phyloP scores from a whole-genome alignment of 2,797 vertebrate genomes.

The Gila robusta region DNA sequence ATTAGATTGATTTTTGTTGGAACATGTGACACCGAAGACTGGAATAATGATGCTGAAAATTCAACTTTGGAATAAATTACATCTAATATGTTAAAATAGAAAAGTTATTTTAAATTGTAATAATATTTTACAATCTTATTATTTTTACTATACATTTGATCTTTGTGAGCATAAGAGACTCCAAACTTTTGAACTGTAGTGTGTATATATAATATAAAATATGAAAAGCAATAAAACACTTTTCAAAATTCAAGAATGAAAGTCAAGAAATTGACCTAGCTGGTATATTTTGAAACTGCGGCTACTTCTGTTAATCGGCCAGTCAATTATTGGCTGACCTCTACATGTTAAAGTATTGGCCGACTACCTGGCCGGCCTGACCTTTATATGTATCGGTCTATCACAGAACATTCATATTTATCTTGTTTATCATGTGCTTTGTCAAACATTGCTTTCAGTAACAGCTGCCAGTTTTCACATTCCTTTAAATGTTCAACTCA shows the following conservation, averaged over 20 bases:
- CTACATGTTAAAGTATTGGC: not conserved
- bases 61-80: not conserved
- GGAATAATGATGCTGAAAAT: not conserved
- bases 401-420: constrained; percentile 4
- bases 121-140: not conserved
- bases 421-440: constrained; percentile 1
- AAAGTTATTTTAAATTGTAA: not conserved
- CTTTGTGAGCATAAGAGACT: not conserved
- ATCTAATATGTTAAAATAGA: not conserved
- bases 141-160: not conserved
- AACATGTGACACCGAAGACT: not conserved
- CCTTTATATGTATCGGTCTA: not conserved
- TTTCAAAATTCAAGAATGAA: not conserved
- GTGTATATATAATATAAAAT: not conserved
- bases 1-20: not conserved
- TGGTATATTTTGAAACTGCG: not conserved
- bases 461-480: constrained; percentile 23
- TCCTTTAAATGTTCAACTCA: not conserved
- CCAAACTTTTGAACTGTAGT: not conserved
- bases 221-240: not conserved
- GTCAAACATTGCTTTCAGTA: constrained; percentile 20
- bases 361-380: not conserved
- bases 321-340: not conserved
- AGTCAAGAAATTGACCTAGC: not conserved
- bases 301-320: not conserved